Evolutionary conservation across 2,797 vertebrate species (phyloP), one percentile per base, ranked within the genome.

Genomic region (Alcedo quadribrachys): DNA sequence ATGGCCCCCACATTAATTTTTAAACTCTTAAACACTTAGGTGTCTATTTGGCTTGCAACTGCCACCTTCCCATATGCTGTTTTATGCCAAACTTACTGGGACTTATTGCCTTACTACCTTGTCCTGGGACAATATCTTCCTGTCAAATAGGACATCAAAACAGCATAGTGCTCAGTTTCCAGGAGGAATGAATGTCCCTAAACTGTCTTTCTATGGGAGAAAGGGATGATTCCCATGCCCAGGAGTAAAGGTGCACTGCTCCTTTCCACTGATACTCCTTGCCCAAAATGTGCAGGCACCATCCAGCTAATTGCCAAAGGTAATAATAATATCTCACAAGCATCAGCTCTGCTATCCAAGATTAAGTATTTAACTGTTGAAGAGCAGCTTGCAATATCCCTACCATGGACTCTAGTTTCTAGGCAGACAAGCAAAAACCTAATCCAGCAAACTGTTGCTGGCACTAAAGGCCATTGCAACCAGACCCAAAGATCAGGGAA

Each of bases 111-210:
- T 43, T 71, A 12, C n/a, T 22, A 18, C 5, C 50, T 80, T 40
- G 9, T 21, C 21, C n/a, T 22, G n/a, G 55, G 69, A 71, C 12
- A n/a, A 3, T 17, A 54, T 4, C 25, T 76, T 45, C 33, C n/a
- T 42, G 33, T 51, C 33, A 61, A 48, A 48, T n/a, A 13, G 53
- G 25, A 50, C 12, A 16, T 28, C 27, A 66, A 75, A 80, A 45
- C n/a, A 54, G n/a, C 30, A 25, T 0, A 0, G 60, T 63, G 33
- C 9, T n/a, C 1, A 0, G 32, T n/a, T 54, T 28, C 62, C 45
- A 50, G 45, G 11, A 62, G 45, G 32, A 55, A 50, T 8, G 1
- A 35, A 33, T 27, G 11, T 19, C 45, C 33, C 40, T 40, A 43
- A 80, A 40, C 14, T 19, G 43, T 13, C 11, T 86, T 83, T 63